Evolutionary conservation across 2,113 vertebrate genomes (phyloP), one percentile per base, ranked within the genome.

Genomic region (Perca fluviatilis): DNA sequence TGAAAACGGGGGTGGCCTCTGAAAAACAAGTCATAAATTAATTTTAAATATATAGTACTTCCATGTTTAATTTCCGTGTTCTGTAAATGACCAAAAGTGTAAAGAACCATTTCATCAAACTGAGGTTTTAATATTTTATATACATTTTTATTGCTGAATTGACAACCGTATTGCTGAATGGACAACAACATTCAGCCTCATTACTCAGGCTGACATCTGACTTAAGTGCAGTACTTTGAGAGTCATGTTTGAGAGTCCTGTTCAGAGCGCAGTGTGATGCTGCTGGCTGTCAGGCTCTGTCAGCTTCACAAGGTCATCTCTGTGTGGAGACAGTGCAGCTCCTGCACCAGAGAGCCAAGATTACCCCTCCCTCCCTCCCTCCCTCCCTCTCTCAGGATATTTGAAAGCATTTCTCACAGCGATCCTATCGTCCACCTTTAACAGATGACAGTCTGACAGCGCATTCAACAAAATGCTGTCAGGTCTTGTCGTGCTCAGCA

Each of bases 251-350:
- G 46, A 64, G 53, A 63, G 23, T 50, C 18, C 0, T 13, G 46
- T 30, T 58, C 21, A 64, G 67, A 64, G 2, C 21, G 14, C 74
- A 65, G 73, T 23, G 58, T 46, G 68, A 56, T 49, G 75, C 61
- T 25, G 51, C 27, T 30, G 58, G 57, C 74, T 77, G 54, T 86
- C 81, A 18, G 56, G 69, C 80, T 83, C 67, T 19, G 66, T 87
- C 64, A 84, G 69, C 79, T 66, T 88, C 61, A 73, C 92, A 93
- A 91, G 90, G 89, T 91, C 87, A 74, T 78, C 40, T 65, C 23
- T 82, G 67, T 51, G 46, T 72, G 78, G 13, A 79, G 73, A 71
- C 56, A 63, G 73, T 50, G 18, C 79, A 77, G 54, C 80, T 91
- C 25, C 79, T 83, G 85, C 86, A 90, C 56, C 75, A 43, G 36